phyloP scores from a whole-genome alignment of 2,888 invertebrate species.

The Cosmorhoe ocellata region DNA sequence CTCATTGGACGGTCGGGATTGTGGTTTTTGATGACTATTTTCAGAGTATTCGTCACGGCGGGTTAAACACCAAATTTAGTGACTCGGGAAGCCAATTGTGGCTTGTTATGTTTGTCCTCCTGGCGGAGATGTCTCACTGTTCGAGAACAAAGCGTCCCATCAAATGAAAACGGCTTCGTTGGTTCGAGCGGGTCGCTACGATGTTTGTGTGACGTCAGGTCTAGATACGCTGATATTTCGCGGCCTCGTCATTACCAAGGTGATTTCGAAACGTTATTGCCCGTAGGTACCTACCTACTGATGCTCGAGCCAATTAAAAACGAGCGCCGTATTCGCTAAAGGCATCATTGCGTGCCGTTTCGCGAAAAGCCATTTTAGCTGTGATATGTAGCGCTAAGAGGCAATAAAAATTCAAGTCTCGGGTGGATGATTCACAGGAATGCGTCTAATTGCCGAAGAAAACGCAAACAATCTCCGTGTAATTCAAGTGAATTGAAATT shows the following conservation, averaged over 20 bases:
- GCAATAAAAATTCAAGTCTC: slow-evolving; percentile 74
- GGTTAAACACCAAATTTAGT: slow-evolving; percentile 22
- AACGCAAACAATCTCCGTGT: slow-evolving; percentile 65
- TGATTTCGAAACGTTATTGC: slow-evolving; percentile 57
- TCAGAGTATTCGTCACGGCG: slow-evolving; percentile 39
- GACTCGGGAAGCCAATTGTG: slow-evolving; percentile 18
- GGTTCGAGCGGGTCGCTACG: slow-evolving; percentile 35
- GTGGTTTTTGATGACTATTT: slow-evolving; percentile 42
- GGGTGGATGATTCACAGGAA: slow-evolving; percentile 76
- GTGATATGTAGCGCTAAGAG: slow-evolving; percentile 66
- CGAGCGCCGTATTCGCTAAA: slow-evolving; percentile 45
- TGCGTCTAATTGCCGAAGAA: slow-evolving; percentile 72
- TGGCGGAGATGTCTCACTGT: slow-evolving; percentile 18
- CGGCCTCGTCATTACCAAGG: slow-evolving; percentile 53
- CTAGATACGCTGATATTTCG: slow-evolving; percentile 45
- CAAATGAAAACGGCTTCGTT: slow-evolving; percentile 33
- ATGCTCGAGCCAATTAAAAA: slow-evolving; percentile 42
- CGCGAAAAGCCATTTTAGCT: slow-evolving; percentile 54
- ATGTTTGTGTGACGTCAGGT: slow-evolving; percentile 52
- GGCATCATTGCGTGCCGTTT: slow-evolving; percentile 48
- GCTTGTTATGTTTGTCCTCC: slow-evolving; percentile 25
- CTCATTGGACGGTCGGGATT: slow-evolving; percentile 42
- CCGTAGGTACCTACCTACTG: slow-evolving; percentile 39
- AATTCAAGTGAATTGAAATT: slow-evolving; percentile 62
- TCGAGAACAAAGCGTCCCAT: slow-evolving; percentile 40